Conservation (phyloP, 2,888 invertebrate genomes). For the Andricus curvator region DNA sequence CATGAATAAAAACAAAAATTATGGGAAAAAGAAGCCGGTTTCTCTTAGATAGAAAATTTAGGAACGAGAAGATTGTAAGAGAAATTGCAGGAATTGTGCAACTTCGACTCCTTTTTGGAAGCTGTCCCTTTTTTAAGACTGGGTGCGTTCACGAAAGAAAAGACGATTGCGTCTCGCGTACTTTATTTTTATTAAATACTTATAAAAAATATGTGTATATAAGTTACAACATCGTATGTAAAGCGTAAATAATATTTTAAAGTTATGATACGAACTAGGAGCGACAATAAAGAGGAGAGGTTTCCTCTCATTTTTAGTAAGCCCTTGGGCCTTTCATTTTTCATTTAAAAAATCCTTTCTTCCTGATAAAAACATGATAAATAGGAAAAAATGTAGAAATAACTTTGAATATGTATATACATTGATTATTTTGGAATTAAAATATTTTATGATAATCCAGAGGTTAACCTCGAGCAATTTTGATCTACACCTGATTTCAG, state of each 20-base stretch:
- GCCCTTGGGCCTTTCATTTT: background rate
- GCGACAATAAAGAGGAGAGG: slow-evolving; percentile 26
- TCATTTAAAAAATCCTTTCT: background rate
- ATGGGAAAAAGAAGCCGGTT: background rate
- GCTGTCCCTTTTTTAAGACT: slow-evolving; percentile 17
- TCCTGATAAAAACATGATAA: background rate
- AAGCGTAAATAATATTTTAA: slow-evolving; percentile 69
- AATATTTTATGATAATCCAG: no score
- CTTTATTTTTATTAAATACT: slow-evolving; percentile 75
- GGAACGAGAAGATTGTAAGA: background rate
- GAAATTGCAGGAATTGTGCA: background rate
- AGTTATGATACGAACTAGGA: slow-evolving; percentile 18
- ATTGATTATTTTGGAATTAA: slow-evolving; percentile 21
- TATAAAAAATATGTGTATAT: slow-evolving; percentile 77
- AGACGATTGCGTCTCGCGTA: slow-evolving; percentile 19
- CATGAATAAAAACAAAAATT: background rate
- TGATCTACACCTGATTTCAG: background rate
- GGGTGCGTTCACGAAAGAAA: slow-evolving; percentile 10
- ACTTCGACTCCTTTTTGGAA: slow-evolving; percentile 11
- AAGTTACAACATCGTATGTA: slow-evolving; percentile 73
- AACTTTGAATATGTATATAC: slow-evolving; percentile 48
- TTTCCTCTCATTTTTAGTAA: slow-evolving; percentile 25
- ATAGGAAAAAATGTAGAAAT: background rate
- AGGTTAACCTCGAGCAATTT: background rate
- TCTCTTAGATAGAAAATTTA: background rate